A percentile compares a stretch with the other conserved stretches of the same genome.
Evolutionary conservation across 2,797 vertebrate genomes (phyloP).

Genomic region (Scyliorhinus canicula): DNA sequence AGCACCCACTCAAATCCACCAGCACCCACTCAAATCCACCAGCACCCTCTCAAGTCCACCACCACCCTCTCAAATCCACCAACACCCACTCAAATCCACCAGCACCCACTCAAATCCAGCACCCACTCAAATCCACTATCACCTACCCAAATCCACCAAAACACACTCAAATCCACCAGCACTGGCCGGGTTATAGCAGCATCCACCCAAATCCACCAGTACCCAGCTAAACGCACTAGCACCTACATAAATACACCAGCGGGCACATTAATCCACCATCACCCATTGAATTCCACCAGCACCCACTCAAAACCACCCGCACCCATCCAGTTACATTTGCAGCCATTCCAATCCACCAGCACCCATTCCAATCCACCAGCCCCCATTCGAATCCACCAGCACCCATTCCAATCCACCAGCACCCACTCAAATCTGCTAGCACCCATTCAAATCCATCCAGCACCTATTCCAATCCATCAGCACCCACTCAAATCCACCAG

Average conservation of each 20-base stretch:
- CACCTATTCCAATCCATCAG: no score
- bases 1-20: neutral
- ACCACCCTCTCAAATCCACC: neutral
- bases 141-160: neutral
- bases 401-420: neutral
- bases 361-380: no score
- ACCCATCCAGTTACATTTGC: no score
- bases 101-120: no score
- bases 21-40: neutral
- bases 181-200: rapidly evolving
- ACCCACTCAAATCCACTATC: no score
- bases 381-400: no score
- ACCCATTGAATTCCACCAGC: neutral
- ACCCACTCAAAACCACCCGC: neutral
- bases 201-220: neutral
- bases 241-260: neutral
- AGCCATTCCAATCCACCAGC: no score
- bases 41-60: neutral
- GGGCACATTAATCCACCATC: neutral
- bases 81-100: neutral
- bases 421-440: neutral
- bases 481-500: no score
- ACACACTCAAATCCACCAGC: no score
- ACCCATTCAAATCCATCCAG: neutral
- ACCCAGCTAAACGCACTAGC: neutral